Evolutionary conservation across 2,113 vertebrate genomes (phyloP), one percentile per base, ranked within the genome.

Genomic region (Nesoenas mayeri): DNA sequence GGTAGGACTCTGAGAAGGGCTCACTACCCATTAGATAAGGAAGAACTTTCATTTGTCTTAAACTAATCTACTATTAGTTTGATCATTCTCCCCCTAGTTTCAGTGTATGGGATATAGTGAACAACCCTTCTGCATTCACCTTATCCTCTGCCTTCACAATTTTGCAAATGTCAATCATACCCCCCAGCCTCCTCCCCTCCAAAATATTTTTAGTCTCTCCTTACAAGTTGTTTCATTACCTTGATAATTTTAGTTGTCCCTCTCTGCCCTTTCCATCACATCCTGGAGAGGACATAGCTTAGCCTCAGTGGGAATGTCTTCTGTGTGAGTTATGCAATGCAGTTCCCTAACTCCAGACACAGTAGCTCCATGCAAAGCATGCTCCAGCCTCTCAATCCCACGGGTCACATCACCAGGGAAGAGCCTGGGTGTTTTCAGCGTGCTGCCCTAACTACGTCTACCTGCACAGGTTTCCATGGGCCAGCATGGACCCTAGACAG

Each of bases 301-400:
- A 78, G 38, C 8, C 15, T 48, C 13, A 34, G 15, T 15, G 51
- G 54, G 40, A 90, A 47, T 4, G 1, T 17, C 32, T 92, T 79
- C 40, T 0, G 0, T 22, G 17, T 16, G 25, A 10, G 36, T 50
- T 73, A 32, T 15, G 38, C 19, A 18, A 10, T 36, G 20, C 21
- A 62, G 2, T 53, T 77, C 47, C 56, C 65, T 69, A 48, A 70
- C 24, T 79, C 28, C 10, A 47, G 28, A 53, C 29, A n/a, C 8
- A 34, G n/a, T 7, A 48, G 12, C 18, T 8, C 24, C 0, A 1
- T 32, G 1, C 9, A 10, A 64, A 40, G 11, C 3, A 2, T 50
- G 7, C 15, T 69, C 24, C 24, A 31, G 28, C 8, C 26, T 57
- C 81, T 75, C 57, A 47, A 34, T 32, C 26, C 15, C 64, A 54